Base-by-base conservation (phyloP, 2,113 vertebrate genomes). In the Procapra przewalskii region DNA sequence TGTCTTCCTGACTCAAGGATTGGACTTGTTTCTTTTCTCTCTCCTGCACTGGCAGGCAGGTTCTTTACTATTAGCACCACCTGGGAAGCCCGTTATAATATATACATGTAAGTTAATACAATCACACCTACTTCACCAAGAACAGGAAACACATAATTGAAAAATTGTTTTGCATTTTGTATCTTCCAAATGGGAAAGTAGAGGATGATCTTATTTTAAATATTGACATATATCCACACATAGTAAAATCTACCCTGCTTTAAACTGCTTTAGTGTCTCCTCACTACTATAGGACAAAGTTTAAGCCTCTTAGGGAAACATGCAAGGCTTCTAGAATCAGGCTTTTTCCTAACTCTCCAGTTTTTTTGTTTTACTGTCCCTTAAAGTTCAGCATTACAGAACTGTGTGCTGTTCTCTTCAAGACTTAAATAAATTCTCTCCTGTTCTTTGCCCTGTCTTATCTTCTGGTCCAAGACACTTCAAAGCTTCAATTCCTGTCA, bases 301-400 rank as follows among this genome's bases (percentile, higher is more conserved):
- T 97, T 59, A 94, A 95, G 21, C 19, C 80, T 85, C 67, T 95
- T 93, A 67, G 27, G 52, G 71, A 96, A 91, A 82, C 25, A 52
- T 45, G 10, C 6, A 48, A 85, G 40, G 10, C 4, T 60, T 94
- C 71, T 90, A 77, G 14, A 94, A 89, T 75, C 84, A 88, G 29
- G 2, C 43, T 88, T 96, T 96, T 87, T 25, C 45, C 40, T 75
- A 86, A 91, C 27, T 84, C 33, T 88, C 16, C 52, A 45, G 27
- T 54, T 95, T 94, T 90, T 91, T 91, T 64, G 36, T 94, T 96
- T 95, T 80, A 84, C 40, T 95, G 85, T 92, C n/a, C 21, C 54
- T 92, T 85, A 67, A 59, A 92, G 43, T 96, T 93, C 80, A 91
- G 17, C 45, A 88, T 43, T 62, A 17, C 25, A 50, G n/a, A 95